Evolutionary conservation across 2,113 vertebrate genomes (phyloP).

Genomic region (Zingel zingel): DNA sequence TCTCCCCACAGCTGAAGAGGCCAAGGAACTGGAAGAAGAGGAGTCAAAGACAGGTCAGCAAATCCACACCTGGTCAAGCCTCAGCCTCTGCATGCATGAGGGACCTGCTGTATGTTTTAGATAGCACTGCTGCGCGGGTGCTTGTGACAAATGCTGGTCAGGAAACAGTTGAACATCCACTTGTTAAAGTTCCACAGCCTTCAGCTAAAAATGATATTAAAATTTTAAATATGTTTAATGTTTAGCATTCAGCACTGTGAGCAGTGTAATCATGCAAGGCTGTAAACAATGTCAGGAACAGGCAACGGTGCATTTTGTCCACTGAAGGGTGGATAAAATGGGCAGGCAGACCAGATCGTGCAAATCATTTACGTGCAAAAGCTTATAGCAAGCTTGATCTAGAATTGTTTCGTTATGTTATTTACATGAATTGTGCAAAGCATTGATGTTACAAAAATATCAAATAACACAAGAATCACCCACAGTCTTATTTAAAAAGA

Average conservation of each 20-base stretch:
- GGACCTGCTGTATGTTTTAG: slow-evolving; percentile 10
- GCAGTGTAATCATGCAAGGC: neutral
- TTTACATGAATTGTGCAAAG: neutral
- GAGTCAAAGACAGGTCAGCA: slow-evolving; percentile 91
- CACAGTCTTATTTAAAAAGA: slow-evolving; percentile 1
- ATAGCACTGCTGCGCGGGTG: neutral
- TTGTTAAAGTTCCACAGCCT: neutral
- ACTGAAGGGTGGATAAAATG: neutral
- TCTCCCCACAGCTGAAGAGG: slow-evolving; percentile 86
- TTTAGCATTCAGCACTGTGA: slow-evolving; percentile 1
- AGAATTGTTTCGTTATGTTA: neutral
- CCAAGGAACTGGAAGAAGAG: slow-evolving; percentile 89
- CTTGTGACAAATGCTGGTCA: neutral
- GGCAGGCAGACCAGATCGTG: neutral
- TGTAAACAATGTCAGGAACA: slow-evolving; percentile 12
- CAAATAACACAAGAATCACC: slow-evolving; percentile 11
- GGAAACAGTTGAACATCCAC: neutral
- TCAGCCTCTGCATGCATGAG: slow-evolving; percentile 18
- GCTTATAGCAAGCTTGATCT: slow-evolving; percentile 2
- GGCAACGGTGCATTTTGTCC: slow-evolving; percentile 15
- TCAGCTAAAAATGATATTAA: neutral
- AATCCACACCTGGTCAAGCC: slow-evolving; percentile 51
- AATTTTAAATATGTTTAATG: neutral
- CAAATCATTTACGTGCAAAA: slow-evolving; percentile 1
- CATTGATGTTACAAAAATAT: neutral